phyloP scores from a whole-genome alignment of 1,140 invertebrate species.

The Lepidotrigona ventralis region DNA sequence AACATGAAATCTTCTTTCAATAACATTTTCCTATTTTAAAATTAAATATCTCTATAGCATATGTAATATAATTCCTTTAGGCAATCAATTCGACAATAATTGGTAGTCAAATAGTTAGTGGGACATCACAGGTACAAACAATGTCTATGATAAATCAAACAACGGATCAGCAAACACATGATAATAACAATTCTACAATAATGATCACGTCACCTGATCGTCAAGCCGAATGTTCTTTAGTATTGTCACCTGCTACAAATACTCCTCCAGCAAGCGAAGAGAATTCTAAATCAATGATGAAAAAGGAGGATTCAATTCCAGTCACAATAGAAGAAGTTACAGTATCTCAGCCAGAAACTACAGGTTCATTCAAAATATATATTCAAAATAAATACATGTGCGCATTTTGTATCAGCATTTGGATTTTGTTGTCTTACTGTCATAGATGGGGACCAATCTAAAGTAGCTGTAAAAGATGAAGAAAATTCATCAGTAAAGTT shows the following conservation, averaged over 20 bases:
- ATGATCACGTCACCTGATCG: slow-evolving; percentile 64
- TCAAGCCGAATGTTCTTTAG: slow-evolving; percentile 66
- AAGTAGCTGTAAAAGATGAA: slow-evolving; percentile 63
- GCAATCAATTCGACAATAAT: slow-evolving; percentile 72
- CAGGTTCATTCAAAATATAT: slow-evolving; percentile 47
- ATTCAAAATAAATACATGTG: too few species aligned
- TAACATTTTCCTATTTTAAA: slow-evolving; percentile 6
- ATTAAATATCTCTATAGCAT: background rate
- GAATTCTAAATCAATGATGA: slow-evolving; percentile 44
- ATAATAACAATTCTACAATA: slow-evolving; percentile 61
- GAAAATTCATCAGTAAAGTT: slow-evolving; percentile 51
- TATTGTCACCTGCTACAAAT: slow-evolving; percentile 60
- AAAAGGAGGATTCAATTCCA: slow-evolving; percentile 66
- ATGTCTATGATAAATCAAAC: slow-evolving; percentile 69
- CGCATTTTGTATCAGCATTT: background rate
- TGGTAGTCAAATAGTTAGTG: slow-evolving; percentile 76
- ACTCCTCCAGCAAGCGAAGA: slow-evolving; percentile 60
- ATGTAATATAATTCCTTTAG: slow-evolving; percentile 42
- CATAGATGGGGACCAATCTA: slow-evolving; percentile 67
- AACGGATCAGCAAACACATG: slow-evolving; percentile 56
- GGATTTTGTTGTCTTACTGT: background rate
- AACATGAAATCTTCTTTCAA: slow-evolving; percentile 27
- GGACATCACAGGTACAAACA: slow-evolving; percentile 68
- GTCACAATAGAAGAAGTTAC: slow-evolving; percentile 34
- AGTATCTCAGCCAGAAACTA: slow-evolving; percentile 40